Evolutionary conservation across 2,113 vertebrate genomes (phyloP).

Genomic region (Brachyistius frenatus): DNA sequence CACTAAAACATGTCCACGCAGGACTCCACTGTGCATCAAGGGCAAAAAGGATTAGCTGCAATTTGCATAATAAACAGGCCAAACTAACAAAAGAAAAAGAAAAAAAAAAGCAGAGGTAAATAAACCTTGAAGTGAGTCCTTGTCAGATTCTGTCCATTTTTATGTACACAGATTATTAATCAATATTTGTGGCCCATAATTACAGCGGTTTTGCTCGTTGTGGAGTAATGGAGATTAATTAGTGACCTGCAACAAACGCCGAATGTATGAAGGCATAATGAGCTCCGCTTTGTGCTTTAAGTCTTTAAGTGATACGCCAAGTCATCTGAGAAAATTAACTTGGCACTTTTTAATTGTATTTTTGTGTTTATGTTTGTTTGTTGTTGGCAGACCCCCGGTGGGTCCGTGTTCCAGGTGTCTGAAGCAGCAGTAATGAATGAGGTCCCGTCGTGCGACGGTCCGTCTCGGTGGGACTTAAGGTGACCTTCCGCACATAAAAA

Average conservation of each 20-base stretch:
- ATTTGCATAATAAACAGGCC: slow-evolving; percentile 80
- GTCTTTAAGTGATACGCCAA: slow-evolving; percentile 94
- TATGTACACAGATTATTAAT: slow-evolving; percentile 92
- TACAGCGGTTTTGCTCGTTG: slow-evolving; percentile 90
- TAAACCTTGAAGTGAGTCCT: slow-evolving; percentile 82
- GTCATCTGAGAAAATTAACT: slow-evolving; percentile 85
- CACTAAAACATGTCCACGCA: slow-evolving; percentile 44
- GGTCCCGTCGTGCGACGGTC: slow-evolving; percentile 45
- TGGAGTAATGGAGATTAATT: slow-evolving; percentile 93
- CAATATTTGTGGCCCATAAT: slow-evolving; percentile 94
- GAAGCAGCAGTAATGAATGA: slow-evolving; percentile 64
- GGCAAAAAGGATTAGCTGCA: slow-evolving; percentile 76
- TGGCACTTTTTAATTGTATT: slow-evolving; percentile 71
- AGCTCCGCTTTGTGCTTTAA: slow-evolving; percentile 88
- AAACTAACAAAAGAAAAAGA: slow-evolving; percentile 62
- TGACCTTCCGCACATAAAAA: slow-evolving; percentile 66
- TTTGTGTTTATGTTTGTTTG: slow-evolving; percentile 64
- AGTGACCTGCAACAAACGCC: slow-evolving; percentile 91
- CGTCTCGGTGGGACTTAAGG: slow-evolving; percentile 63
- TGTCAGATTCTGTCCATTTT: slow-evolving; percentile 83
- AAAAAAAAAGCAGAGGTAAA: slow-evolving; percentile 70
- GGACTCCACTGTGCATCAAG: slow-evolving; percentile 64
- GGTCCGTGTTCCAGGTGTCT: slow-evolving; percentile 56
- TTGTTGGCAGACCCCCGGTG: slow-evolving; percentile 51
- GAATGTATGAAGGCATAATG: slow-evolving; percentile 89